Evolutionary conservation across 2,113 vertebrate genomes (phyloP).

Genomic region (Etia nguti): DNA sequence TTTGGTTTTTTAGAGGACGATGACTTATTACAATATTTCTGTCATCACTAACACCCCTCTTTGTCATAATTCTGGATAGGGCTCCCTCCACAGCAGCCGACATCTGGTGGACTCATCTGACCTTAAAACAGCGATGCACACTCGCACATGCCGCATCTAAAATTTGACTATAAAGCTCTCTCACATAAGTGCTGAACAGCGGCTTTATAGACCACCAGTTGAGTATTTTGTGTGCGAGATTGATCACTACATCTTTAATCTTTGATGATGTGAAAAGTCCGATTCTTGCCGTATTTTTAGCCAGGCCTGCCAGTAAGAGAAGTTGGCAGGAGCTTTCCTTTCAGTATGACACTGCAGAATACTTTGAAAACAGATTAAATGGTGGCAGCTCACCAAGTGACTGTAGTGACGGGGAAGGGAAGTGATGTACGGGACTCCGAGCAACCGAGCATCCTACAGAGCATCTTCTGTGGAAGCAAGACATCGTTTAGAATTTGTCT

Average conservation of each 20-base stretch:
- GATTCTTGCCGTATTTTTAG: background rate
- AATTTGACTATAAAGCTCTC: background rate
- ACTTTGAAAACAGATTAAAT: background rate
- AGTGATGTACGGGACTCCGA: slow-evolving; percentile 10
- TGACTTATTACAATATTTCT: background rate
- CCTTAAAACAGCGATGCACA: background rate
- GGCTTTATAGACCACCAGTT: background rate
- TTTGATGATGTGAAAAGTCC: background rate
- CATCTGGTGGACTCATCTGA: background rate
- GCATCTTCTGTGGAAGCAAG: background rate
- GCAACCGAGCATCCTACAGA: background rate
- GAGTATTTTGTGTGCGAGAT: background rate
- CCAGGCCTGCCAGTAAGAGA: background rate
- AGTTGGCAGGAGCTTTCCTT: background rate
- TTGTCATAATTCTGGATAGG: background rate
- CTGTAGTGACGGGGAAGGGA: background rate
- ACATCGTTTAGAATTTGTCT: slow-evolving; percentile 23
- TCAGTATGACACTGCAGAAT: slow-evolving; percentile 2
- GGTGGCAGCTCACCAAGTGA: background rate
- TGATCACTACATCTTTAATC: background rate
- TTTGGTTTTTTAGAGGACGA: background rate
- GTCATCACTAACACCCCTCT: background rate
- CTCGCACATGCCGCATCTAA: background rate
- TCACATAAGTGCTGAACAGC: background rate
- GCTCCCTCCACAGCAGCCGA: background rate